A percentile compares a stretch with the other conserved stretches of the same genome.
phyloP scores from a whole-genome alignment of 2,888 invertebrate species.

The Lordiphosa andalusiaca region DNA sequence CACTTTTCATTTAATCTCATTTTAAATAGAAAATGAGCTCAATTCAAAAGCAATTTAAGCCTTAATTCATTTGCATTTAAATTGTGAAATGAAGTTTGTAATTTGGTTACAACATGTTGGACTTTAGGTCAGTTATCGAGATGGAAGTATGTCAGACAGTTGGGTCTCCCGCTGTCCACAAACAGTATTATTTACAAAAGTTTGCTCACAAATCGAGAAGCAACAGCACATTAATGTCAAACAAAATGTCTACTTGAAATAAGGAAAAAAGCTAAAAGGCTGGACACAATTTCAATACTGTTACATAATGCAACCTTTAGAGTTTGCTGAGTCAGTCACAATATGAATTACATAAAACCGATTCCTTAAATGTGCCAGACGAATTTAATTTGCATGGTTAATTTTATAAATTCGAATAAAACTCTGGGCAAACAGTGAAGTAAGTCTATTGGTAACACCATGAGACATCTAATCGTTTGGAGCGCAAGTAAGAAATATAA shows the following conservation, averaged over 20 bases:
- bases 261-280: not conserved
- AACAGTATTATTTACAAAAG: slow-evolving; percentile 34
- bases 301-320: slow-evolving; percentile 7
- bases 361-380: too few relatives aligned
- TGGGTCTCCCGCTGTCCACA: slow-evolving; percentile 25
- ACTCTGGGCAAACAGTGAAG: too few relatives aligned
- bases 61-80: slow-evolving; percentile 39
- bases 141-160: slow-evolving; percentile 11
- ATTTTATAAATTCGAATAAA: too few relatives aligned
- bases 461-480: too few relatives aligned
- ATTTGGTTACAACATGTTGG: slow-evolving; percentile 44
- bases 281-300: slow-evolving; percentile 2
- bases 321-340: too few relatives aligned
- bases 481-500: too few relatives aligned
- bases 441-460: too few relatives aligned
- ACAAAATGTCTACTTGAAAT: slow-evolving; percentile 34
- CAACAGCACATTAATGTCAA: not conserved
- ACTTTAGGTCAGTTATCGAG: slow-evolving; percentile 4
- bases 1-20: slow-evolving; percentile 47
- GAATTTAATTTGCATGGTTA: too few relatives aligned
- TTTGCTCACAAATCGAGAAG: slow-evolving; percentile 40
- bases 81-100: slow-evolving; percentile 42
- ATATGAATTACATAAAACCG: too few relatives aligned
- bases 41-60: slow-evolving; percentile 34
- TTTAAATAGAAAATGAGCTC: slow-evolving; percentile 42